Conservation (phyloP, 2,113 vertebrate species). For the Notothenia coriiceps region DNA sequence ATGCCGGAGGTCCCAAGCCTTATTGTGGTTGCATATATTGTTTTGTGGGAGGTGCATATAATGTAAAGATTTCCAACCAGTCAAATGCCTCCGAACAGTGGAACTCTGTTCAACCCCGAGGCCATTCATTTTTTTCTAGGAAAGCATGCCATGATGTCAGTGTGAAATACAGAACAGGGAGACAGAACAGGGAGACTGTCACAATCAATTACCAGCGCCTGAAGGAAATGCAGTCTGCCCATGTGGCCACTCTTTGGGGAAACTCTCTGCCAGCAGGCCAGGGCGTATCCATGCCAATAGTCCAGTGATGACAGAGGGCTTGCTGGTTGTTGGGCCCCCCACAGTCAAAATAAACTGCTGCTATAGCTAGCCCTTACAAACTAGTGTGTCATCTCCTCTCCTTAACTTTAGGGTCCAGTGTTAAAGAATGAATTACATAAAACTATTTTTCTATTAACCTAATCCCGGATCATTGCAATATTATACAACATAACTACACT, state of each 20-base stretch:
- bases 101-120: conserved; percentile 56
- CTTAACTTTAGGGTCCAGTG: background rate
- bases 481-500: background rate
- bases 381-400: conserved; percentile 4
- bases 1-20: background rate
- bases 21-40: background rate
- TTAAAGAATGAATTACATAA: background rate
- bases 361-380: conserved; percentile 2
- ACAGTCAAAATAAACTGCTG: conserved; percentile 6
- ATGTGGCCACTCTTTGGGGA: conserved; percentile 51
- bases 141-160: conserved; percentile 68
- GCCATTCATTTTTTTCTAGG: conserved; percentile 57
- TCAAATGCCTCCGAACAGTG: conserved; percentile 61
- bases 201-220: conserved; percentile 69
- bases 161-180: conserved; percentile 71
- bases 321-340: background rate
- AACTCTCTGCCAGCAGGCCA: conserved; percentile 38
- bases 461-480: background rate
- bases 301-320: conserved; percentile 4
- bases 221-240: conserved; percentile 51
- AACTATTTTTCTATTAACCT: background rate
- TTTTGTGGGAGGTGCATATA: background rate
- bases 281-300: conserved; percentile 20
- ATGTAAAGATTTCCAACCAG: conserved; percentile 49
- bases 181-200: conserved; percentile 67